Conservation (phyloP, 1,140 invertebrate species). For the Diachasma alloeum region DNA sequence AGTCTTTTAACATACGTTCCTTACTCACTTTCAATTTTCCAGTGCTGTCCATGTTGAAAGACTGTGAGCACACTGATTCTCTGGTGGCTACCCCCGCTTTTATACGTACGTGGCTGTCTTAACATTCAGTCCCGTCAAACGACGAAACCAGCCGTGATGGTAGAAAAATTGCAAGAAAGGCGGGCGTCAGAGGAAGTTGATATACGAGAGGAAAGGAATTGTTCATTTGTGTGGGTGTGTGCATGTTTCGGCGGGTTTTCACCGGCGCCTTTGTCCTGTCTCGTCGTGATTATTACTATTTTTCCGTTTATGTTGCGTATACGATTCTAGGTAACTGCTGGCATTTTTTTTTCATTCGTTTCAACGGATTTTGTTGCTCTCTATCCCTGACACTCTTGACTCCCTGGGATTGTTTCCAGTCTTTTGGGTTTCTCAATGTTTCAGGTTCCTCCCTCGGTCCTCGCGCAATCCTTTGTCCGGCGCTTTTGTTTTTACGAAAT, state of each 20-base stretch:
- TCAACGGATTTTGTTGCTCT: neutral
- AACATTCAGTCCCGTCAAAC: conserved; percentile 10
- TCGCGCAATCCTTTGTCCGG: neutral
- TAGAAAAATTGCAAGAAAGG: neutral
- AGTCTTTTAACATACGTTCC: neutral
- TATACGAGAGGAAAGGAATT: conserved; percentile 39
- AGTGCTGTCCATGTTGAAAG: conserved; percentile 62
- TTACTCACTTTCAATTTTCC: conserved; percentile 63
- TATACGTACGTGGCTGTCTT: conserved; percentile 39
- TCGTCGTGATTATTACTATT: neutral
- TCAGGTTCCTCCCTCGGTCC: neutral
- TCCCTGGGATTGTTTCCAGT: neutral
- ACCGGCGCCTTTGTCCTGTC: conserved; percentile 1
- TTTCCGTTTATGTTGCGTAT: conserved; percentile 7
- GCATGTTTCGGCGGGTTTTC: neutral
- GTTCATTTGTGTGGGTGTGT: conserved; percentile 16
- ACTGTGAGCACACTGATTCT: conserved; percentile 58
- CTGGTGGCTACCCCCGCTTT: conserved; percentile 54
- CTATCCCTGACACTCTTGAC: neutral
- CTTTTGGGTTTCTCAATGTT: neutral
- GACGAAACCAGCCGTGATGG: conserved; percentile 14
- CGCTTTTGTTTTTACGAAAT: neutral
- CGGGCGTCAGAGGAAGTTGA: conserved; percentile 39
- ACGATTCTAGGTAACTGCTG: neutral
- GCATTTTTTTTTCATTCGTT: neutral